phyloP scores from a whole-genome alignment of 64 coral and sea anemone species.

The Catalaphyllia jardinei region DNA sequence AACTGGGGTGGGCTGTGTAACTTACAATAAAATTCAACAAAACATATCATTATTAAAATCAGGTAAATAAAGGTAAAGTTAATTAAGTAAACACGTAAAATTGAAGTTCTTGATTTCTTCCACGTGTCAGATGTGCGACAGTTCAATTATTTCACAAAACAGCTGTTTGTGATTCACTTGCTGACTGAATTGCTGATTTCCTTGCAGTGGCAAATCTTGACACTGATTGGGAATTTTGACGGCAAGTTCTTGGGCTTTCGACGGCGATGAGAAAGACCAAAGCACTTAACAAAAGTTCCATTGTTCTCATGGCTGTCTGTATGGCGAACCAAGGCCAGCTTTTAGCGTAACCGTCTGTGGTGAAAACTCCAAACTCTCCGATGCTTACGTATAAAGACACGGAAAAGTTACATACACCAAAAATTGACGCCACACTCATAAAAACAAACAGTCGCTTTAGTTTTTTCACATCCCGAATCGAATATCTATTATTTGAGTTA shows the following conservation, averaged over 20 bases:
- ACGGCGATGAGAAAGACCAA: conserved; percentile 22
- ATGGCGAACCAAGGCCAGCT: conserved; percentile 46
- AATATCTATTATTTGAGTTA: neutral
- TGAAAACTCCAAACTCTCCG: conserved; percentile 3
- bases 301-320: conserved; percentile 29
- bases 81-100: too few relatives aligned
- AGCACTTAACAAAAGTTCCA: conserved; percentile 31
- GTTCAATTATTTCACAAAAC: too few relatives aligned
- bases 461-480: neutral
- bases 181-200: too few relatives aligned
- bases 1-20: too few relatives aligned
- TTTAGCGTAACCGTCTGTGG: neutral
- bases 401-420: conserved; percentile 15
- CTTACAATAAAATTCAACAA: too few relatives aligned
- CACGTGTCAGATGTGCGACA: too few relatives aligned
- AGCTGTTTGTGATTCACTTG: too few relatives aligned
- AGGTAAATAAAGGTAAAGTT: too few relatives aligned
- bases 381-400: conserved; percentile 3
- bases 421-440: conserved; percentile 11
- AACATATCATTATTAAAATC: too few relatives aligned
- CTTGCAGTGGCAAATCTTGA: too few relatives aligned
- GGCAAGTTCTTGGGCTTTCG: neutral
- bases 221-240: neutral
- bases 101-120: too few relatives aligned
- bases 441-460: conserved; percentile 9